Conservation (phyloP, 1,140 invertebrate genomes). For the Argopecten irradians region DNA sequence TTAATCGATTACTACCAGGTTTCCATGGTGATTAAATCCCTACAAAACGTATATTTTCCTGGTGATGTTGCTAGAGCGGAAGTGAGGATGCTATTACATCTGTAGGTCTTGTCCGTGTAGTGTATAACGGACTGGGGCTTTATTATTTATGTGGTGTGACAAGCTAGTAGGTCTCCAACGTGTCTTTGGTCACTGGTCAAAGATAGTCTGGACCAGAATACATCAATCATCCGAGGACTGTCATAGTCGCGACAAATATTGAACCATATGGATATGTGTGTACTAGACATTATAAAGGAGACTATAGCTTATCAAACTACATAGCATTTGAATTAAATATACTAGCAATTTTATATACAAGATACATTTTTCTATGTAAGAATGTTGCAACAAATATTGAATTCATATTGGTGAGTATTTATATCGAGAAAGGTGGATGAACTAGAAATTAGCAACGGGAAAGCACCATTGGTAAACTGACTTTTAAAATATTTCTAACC, state of each 20-base stretch:
- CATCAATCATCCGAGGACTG: too few species aligned
- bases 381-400: neutral
- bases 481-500: too few species aligned
- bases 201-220: neutral
- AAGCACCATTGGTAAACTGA: too few species aligned
- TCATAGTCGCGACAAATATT: neutral
- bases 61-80: neutral
- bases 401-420: too few species aligned
- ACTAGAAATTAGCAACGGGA: too few species aligned
- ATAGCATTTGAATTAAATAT: too few species aligned
- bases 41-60: neutral
- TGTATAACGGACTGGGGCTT: neutral
- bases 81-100: neutral
- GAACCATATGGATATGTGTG: too few species aligned
- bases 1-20: neutral
- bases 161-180: neutral
- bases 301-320: too few species aligned
- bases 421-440: too few species aligned
- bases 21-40: constrained; percentile 7
- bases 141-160: neutral
- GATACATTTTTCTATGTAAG: too few species aligned
- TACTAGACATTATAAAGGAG: too few species aligned
- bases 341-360: too few species aligned
- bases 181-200: neutral
- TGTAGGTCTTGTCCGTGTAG: neutral